A percentile compares a stretch with the other conserved stretches of the same genome.
Evolutionary conservation across 2,888 invertebrate species (phyloP).

Genomic region (Clanis bilineata): DNA sequence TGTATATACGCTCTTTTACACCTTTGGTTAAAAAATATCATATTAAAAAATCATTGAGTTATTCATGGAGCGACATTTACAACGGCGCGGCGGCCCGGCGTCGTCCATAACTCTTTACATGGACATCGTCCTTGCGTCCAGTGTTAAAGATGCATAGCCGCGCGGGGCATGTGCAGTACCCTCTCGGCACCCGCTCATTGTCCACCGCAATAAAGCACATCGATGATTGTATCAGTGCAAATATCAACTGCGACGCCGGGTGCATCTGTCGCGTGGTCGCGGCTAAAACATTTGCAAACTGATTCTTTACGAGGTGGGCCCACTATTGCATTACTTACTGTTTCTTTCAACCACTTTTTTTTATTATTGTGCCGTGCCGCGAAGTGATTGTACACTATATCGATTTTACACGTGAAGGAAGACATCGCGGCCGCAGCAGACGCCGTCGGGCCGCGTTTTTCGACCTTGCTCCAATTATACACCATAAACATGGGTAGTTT

Average conservation of each 20-base stretch:
- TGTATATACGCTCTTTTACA: no score
- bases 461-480: constrained; percentile 73
- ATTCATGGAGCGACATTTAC: not conserved
- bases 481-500: constrained; percentile 18
- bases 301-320: constrained; percentile 62
- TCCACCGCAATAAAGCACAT: constrained; percentile 42
- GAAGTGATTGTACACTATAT: constrained; percentile 53
- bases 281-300: constrained; percentile 56
- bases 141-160: constrained; percentile 57
- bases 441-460: constrained; percentile 43
- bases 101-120: not conserved
- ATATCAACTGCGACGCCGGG: constrained; percentile 17
- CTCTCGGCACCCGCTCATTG: constrained; percentile 40
- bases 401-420: constrained; percentile 70
- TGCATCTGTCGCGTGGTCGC: constrained; percentile 6
- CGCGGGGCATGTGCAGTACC: constrained; percentile 51
- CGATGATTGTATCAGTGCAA: constrained; percentile 29
- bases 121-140: constrained; percentile 30
- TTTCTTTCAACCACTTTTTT: constrained; percentile 21
- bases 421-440: constrained; percentile 57
- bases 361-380: constrained; percentile 42
- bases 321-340: constrained; percentile 27
- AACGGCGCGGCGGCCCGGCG: not conserved
- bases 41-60: no score
- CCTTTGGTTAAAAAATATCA: no score